phyloP scores from a whole-genome alignment of 2,113 vertebrate genomes.

The Syngnathus floridae region DNA sequence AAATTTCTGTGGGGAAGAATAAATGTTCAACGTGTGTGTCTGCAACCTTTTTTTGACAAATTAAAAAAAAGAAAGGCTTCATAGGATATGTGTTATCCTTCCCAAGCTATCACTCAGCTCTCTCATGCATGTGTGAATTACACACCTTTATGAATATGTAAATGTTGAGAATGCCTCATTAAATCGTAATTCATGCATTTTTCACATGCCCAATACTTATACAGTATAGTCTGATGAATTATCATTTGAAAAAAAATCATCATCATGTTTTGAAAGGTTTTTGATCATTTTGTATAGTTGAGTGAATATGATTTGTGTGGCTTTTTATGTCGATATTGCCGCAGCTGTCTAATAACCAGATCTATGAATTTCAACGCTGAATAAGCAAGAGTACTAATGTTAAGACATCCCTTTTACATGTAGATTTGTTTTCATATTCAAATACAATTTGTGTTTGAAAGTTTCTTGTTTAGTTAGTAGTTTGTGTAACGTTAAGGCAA shows the following conservation, averaged over 20 bases:
- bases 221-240: slow-evolving; percentile 71
- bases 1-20: slow-evolving; percentile 72
- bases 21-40: slow-evolving; percentile 68
- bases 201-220: slow-evolving; percentile 71
- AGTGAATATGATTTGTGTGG: slow-evolving; percentile 56
- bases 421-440: slow-evolving; percentile 13
- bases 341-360: slow-evolving; percentile 53
- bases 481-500: not conserved
- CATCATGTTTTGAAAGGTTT: slow-evolving; percentile 68
- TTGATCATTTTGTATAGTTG: slow-evolving; percentile 63
- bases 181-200: slow-evolving; percentile 82
- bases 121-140: slow-evolving; percentile 76
- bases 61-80: slow-evolving; percentile 71
- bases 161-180: slow-evolving; percentile 78
- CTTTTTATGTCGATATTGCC: slow-evolving; percentile 39
- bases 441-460: slow-evolving; percentile 4
- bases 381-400: slow-evolving; percentile 37
- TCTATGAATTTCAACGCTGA: slow-evolving; percentile 45
- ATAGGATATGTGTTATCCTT: slow-evolving; percentile 64
- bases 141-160: slow-evolving; percentile 82
- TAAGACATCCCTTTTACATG: slow-evolving; percentile 33
- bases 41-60: slow-evolving; percentile 57
- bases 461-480: slow-evolving; percentile 4
- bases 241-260: slow-evolving; percentile 62
- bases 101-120: slow-evolving; percentile 67